A percentile compares a stretch with the other conserved stretches of the same genome.
Conservation (phyloP, 1,140 invertebrate genomes). For the Gonatopus flavifemur region DNA sequence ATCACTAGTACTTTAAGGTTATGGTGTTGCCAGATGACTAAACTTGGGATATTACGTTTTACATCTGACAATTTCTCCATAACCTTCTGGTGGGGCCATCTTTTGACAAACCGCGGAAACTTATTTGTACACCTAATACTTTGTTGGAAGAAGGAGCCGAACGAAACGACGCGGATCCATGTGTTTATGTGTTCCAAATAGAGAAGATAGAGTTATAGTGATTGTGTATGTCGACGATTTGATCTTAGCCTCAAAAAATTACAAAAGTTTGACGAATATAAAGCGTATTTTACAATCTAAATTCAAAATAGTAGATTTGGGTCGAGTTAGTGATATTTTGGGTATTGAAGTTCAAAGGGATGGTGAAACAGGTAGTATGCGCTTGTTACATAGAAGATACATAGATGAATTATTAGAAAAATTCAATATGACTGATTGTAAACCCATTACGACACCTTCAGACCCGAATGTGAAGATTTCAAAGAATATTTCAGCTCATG, state of each 20-base stretch:
- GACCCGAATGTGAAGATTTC: constrained; percentile 33
- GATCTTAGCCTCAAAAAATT: constrained; percentile 11
- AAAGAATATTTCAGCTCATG: constrained; percentile 17
- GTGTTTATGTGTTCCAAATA: constrained; percentile 26
- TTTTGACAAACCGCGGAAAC: too few species aligned
- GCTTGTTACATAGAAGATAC: constrained; percentile 20
- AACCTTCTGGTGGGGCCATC: too few species aligned
- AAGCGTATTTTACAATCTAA: constrained; percentile 7
- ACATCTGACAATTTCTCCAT: too few species aligned
- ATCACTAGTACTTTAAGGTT: too few species aligned
- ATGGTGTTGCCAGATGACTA: too few species aligned
- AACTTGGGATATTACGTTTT: too few species aligned
- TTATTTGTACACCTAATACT: too few species aligned
- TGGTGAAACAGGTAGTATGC: neutral
- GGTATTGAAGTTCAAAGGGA: constrained; percentile 15
- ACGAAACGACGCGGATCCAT: constrained; percentile 28
- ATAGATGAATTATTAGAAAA: constrained; percentile 38
- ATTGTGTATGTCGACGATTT: constrained; percentile 19
- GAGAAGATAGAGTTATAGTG: neutral
- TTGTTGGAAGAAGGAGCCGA: constrained; percentile 18
- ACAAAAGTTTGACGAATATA: constrained; percentile 1
- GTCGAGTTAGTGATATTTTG: constrained; percentile 10
- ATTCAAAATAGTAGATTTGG: constrained; percentile 29
- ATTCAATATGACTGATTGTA: constrained; percentile 45
- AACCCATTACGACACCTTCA: constrained; percentile 36